Conservation (phyloP, 2,113 vertebrate genomes). For the Chroicocephalus ridibundus region DNA sequence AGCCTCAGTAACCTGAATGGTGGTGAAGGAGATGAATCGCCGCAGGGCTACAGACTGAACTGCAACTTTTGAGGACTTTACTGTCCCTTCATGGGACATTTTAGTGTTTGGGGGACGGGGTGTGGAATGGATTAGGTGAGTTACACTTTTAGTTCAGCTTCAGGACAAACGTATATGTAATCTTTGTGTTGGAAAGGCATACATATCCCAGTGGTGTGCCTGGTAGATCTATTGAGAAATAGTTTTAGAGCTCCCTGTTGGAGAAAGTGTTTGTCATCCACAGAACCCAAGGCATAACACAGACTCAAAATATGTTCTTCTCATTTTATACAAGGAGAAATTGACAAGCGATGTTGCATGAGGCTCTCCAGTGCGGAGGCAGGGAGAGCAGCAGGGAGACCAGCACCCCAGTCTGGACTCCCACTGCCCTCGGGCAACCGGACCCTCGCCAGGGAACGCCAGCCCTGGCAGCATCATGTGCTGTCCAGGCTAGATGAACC, state of each 20-base stretch:
- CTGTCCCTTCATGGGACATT: neutral
- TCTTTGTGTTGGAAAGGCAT: neutral
- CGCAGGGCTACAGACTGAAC: neutral
- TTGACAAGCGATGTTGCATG: neutral
- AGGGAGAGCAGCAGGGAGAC: neutral
- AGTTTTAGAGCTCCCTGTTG: neutral
- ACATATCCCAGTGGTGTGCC: fast-evolving
- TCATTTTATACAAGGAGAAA: neutral
- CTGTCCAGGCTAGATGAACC: neutral
- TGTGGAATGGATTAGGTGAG: neutral
- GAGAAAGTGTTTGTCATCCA: neutral
- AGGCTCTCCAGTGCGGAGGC: neutral
- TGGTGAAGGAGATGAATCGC: neutral
- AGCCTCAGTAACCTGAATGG: neutral
- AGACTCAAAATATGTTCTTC: neutral
- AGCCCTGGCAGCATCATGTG: neutral
- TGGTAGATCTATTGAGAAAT: neutral
- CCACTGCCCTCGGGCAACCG: fast-evolving
- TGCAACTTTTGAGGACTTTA: neutral
- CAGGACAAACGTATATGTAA: neutral
- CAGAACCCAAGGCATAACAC: neutral
- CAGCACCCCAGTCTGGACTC: neutral
- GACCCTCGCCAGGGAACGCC: neutral
- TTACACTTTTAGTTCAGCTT: neutral
- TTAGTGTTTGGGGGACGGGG: neutral